phyloP scores from a whole-genome alignment of 64 coral and sea anemone genomes.

The Montipora foliosa region DNA sequence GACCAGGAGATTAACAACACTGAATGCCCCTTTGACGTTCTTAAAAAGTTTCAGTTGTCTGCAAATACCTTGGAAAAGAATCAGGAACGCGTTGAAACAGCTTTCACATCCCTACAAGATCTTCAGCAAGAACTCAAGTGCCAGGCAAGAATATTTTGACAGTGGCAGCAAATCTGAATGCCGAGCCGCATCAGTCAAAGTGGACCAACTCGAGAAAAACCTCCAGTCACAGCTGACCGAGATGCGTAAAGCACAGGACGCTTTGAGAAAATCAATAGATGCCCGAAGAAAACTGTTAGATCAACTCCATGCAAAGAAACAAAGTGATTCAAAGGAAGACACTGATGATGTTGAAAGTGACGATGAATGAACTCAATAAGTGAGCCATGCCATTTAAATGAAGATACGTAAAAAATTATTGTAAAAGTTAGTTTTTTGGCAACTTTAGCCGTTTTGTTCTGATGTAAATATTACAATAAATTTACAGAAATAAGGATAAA shows the following conservation, averaged over 20 bases:
- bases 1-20: neutral
- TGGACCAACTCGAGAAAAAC: constrained; percentile 1
- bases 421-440: constrained; percentile 1
- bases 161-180: neutral
- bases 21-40: neutral
- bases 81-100: constrained; percentile 9
- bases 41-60: constrained; percentile 12
- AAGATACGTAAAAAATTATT: neutral
- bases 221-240: constrained; percentile 21
- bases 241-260: constrained; percentile 39
- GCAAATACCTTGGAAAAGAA: constrained; percentile 25
- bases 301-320: neutral
- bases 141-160: constrained; percentile 14
- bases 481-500: neutral
- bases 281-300: constrained; percentile 12
- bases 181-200: neutral
- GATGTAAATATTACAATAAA: neutral
- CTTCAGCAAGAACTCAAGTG: neutral
- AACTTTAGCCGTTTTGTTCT: neutral
- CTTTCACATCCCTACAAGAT: neutral
- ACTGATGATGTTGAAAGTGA: neutral
- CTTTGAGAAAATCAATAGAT: constrained; percentile 29
- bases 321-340: neutral
- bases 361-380: neutral
- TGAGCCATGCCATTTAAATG: neutral